A percentile compares a stretch with the other conserved stretches of the same genome.
Conservation (phyloP, 2,113 vertebrate species). For the Egretta garzetta region DNA sequence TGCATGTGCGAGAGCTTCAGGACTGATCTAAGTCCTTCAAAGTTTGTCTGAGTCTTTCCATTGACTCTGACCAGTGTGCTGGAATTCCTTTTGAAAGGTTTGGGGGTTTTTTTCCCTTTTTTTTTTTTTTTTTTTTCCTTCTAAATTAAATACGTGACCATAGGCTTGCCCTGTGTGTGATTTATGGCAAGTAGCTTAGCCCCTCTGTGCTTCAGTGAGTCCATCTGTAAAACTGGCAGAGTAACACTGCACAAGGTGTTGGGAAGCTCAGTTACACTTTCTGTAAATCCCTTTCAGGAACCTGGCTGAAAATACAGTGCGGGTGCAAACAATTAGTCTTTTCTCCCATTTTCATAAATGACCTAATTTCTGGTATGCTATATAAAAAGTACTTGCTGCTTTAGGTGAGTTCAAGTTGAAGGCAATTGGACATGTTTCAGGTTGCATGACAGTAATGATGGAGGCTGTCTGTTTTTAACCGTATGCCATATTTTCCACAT, state of each 20-base stretch:
- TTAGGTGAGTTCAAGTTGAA: background rate
- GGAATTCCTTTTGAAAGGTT: background rate
- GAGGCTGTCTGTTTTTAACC: background rate
- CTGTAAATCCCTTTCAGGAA: background rate
- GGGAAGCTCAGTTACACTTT: background rate
- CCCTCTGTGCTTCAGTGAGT: background rate
- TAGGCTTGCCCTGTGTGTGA: background rate
- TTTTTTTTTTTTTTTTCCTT: background rate
- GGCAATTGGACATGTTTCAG: background rate
- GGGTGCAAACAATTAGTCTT: background rate
- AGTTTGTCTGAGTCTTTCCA: background rate
- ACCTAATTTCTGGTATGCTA: background rate
- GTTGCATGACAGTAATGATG: background rate
- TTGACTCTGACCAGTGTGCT: background rate
- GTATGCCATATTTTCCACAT: rapidly evolving
- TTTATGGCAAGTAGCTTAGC: background rate
- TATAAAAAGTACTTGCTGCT: background rate
- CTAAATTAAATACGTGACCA: rapidly evolving
- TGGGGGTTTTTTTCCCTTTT: background rate
- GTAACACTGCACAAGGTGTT: background rate
- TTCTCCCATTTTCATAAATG: background rate
- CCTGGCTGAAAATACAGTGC: background rate
- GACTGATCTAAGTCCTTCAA: background rate
- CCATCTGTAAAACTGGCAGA: background rate
- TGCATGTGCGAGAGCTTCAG: background rate